phyloP scores from a whole-genome alignment of 1,140 invertebrate species.

The Procambarus clarkii region DNA sequence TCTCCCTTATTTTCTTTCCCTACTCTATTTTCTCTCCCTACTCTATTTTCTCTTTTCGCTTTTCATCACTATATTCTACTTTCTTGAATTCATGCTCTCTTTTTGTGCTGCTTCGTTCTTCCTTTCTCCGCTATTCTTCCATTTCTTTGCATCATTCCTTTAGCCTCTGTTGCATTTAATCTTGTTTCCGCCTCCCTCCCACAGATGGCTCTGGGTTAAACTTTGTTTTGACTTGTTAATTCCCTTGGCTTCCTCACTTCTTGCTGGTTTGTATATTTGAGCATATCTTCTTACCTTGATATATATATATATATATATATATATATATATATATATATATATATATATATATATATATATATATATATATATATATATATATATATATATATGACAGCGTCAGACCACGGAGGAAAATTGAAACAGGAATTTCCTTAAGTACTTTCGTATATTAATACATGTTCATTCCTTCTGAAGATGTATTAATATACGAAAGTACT shows the following conservation, averaged over 20 bases:
- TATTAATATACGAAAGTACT: too few species aligned
- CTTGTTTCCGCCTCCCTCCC: not conserved
- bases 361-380: not conserved
- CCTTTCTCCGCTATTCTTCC: not conserved
- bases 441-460: too few species aligned
- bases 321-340: too few species aligned
- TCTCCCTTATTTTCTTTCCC: not conserved
- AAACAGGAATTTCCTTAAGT: too few species aligned
- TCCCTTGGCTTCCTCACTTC: not conserved
- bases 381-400: conserved; percentile 39
- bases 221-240: not conserved
- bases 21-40: not conserved
- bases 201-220: too few species aligned
- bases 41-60: not conserved
- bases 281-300: too few species aligned
- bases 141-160: not conserved
- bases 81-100: not conserved
- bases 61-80: not conserved
- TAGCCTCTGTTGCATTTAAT: not conserved
- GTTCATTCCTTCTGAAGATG: too few species aligned
- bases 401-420: too few species aligned
- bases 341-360: too few species aligned
- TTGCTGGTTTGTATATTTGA: too few species aligned
- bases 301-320: too few species aligned
- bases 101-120: not conserved